These are phyloP conservation scores for Barypeithes pellucidus DNA, from an alignment of 2,888 invertebrate genomes.

Conservation along the genomic window DNA sequence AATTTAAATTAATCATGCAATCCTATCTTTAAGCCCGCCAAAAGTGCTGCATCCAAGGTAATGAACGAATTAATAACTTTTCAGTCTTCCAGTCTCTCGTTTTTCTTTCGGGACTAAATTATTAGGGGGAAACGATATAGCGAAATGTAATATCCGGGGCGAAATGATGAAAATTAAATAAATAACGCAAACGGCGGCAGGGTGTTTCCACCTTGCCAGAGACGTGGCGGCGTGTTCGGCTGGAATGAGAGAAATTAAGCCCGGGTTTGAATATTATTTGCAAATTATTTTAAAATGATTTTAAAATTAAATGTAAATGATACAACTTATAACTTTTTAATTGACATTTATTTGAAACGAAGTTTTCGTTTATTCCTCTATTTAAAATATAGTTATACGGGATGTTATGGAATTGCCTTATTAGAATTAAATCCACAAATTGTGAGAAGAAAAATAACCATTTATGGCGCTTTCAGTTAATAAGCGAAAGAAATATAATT, in stretches of 20 bases:
- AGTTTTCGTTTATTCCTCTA: too few relatives aligned
- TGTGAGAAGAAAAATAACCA: too few relatives aligned
- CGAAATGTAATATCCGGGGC: slow-evolving; percentile 52
- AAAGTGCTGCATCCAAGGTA: slow-evolving; percentile 42
- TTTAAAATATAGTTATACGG: too few relatives aligned
- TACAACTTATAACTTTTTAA: background rate
- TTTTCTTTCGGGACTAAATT: slow-evolving; percentile 47
- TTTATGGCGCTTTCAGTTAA: too few relatives aligned
- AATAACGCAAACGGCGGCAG: slow-evolving; percentile 51
- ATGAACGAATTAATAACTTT: slow-evolving; percentile 49
- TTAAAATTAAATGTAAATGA: background rate
- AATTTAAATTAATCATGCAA: too few relatives aligned
- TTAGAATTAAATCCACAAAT: too few relatives aligned
- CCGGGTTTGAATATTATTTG: slow-evolving; percentile 15
- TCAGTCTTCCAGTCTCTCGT: slow-evolving; percentile 38
- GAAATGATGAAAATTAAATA: slow-evolving; percentile 57
- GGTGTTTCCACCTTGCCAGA: slow-evolving; percentile 42
- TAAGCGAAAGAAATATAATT: too few relatives aligned
- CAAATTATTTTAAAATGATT: slow-evolving; percentile 16
- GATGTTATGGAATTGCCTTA: too few relatives aligned
- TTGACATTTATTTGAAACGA: background rate
- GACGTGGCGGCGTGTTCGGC: slow-evolving; percentile 9
- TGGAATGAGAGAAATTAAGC: slow-evolving; percentile 9
- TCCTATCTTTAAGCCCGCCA: too few relatives aligned
- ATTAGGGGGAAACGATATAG: slow-evolving; percentile 51